Conservation (phyloP, 2,113 vertebrate genomes). For the Meles meles region DNA sequence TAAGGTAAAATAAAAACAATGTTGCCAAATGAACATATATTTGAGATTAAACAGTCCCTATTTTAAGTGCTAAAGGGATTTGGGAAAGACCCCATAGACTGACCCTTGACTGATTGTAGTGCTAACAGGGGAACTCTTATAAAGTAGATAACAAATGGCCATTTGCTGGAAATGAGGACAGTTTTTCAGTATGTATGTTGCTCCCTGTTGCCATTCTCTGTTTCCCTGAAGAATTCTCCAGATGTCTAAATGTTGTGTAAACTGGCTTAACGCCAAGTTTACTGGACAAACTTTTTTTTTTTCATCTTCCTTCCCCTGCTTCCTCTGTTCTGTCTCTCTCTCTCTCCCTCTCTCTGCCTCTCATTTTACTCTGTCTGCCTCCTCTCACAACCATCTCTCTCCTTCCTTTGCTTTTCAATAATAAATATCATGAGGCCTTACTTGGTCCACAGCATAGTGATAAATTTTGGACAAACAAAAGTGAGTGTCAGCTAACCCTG, state of each 20-base stretch:
- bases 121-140: conserved; percentile 36
- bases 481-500: not conserved
- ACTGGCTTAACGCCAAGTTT: not conserved
- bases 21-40: conserved; percentile 20
- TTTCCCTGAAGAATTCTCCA: conserved; percentile 61
- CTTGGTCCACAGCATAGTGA: not conserved
- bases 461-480: not conserved
- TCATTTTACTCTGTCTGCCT: not conserved
- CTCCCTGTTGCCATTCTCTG: not conserved
- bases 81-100: conserved; percentile 52
- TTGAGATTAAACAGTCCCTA: conserved; percentile 36
- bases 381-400: too few species aligned
- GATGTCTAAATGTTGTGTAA: conserved; percentile 35
- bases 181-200: conserved; percentile 39
- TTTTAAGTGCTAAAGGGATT: conserved; percentile 53
- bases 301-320: not conserved
- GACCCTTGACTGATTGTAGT: conserved; percentile 50
- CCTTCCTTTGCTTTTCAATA: not conserved
- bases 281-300: not conserved
- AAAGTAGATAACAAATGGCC: conserved; percentile 58
- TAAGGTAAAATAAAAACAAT: not conserved
- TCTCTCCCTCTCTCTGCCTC: not conserved
- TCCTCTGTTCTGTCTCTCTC: not conserved
- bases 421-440: not conserved
- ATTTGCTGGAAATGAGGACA: conserved; percentile 57